Evolutionary conservation across 2,113 vertebrate species (phyloP), one percentile per base, ranked within the genome.

Genomic region (Cariama cristata): DNA sequence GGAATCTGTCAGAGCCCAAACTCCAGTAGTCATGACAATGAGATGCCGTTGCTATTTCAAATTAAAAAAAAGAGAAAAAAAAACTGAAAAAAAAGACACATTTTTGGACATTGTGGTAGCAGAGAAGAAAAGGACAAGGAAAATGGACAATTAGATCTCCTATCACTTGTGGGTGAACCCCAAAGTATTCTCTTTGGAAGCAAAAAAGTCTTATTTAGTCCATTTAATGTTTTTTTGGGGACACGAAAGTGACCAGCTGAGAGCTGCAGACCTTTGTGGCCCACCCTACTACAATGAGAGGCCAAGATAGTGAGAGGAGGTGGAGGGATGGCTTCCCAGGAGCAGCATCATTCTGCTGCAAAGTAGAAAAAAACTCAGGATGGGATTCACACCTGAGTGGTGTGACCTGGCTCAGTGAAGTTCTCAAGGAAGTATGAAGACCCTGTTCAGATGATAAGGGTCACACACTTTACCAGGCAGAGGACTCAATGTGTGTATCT

Each of bases 181-280:
- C 4, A 4, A 63, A 92, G 6, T n/a, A 28, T 11, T 79, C 3
- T 23, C 33, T 93, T 68, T 4, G 6, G 32, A 59, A 58, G 3
- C 1, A 32, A 74, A 86, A 69, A 27, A 10, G 0, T 4, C 6
- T 50, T 28, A 45, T 77, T 63, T 40, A 68, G 7, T 33, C 21
- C 19, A 60, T 20, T 3, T 40, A 20, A 11, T 21, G 0, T 0
- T 38, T 79, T 47, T 38, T 66, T 40, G 1, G 3, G 12, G 11
- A 40, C 5, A 5, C 16, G 7, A 44, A 74, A 47, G 10, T 20
- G 18, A 28, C 45, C 50, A 56, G 15, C 27, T 47, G 66, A 72
- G 60, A 72, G 69, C 40, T 17, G 10, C 11, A 63, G 64, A 64
- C 30, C 8, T 73, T 52, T 40, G 14, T 19, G 45, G 19, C 12